Base-by-base conservation (phyloP, 2,888 invertebrate genomes). In the Eupithecia abbreviata region DNA sequence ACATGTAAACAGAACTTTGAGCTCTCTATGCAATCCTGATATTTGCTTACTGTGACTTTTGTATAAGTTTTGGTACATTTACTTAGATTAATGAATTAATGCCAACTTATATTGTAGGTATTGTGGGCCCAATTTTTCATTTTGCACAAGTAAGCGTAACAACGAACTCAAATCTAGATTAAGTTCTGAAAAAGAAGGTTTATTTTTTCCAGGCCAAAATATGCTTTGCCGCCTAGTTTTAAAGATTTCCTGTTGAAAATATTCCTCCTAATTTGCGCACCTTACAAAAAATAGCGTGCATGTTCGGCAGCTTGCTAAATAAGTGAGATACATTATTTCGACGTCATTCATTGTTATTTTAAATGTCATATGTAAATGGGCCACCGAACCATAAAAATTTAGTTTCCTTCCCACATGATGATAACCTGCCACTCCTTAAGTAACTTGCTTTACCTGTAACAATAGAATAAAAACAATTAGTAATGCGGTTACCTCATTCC, bases 381-480 rank as follows among this genome's bases (percentile, higher is more conserved):
- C 62, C 62, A 62, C 18, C 62, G 10, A 62, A 62, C 62, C 62
- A 30, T 62, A 62, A 62, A 30, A 10, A 62, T 58, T 7, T 62
- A 18, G 4, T 10, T 62, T 30, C 30, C 30, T 30, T 30, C 62
- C 62, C 30, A 62, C 62, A 30, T 62, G 58, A 9, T 58, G 3
- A 0, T 30, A 30, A 62, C 62, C 62, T 62, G 77, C 79, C 73
- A 83, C 84, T 85, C 86, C 89, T 87, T 81, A 82, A 84, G 76
- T 83, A 86, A 85, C 86, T 84, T 79, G 85, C 88, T 90, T 88
- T 92, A 93, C 92, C 91, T 91, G 91, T 86, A 93, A 93, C 93
- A 93, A 93, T 91, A 83, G 88, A 91, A 92, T 90, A 90, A 90
- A 90, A 91, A 90, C 90, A 92, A 93, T 93, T 91, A 93, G 88